Base-by-base conservation (phyloP, 2,113 vertebrate species). In the Microcebus jonahi region DNA sequence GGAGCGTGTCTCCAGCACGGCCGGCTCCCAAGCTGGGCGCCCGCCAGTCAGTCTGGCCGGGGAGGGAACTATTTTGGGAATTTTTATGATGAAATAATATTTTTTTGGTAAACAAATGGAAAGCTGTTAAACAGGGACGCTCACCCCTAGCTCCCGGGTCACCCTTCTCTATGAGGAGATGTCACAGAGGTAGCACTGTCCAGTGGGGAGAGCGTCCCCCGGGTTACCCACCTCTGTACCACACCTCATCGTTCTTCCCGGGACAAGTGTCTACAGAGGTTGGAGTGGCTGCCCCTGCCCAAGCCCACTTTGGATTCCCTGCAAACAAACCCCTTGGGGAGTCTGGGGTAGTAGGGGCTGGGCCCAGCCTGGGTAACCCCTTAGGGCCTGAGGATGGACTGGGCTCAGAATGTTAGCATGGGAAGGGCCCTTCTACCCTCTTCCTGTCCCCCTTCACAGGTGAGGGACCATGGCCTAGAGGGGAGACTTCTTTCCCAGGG, bases 61-160 rank as follows among this genome's bases (percentile, higher is more conserved):
- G 98, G 95, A 68, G 39, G 5, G 88, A 98, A 98, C 98, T 99
- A 99, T 99, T 99, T 99, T 99, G 98, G 98, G 99, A 98, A 98
- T 98, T 99, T 99, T 99, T 98, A 99, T 98, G 98, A 97, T 99
- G 98, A 98, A 99, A 98, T 98, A 98, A 98, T 99, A 98, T 99
- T 99, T 99, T 99, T 99, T 98, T 0, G 98, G 98, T 99, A 99
- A 99, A 99, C 98, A 99, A 98, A 98, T 5, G 97, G 98, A 99
- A 98, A 98, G 98, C 98, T 98, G 98, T 99, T 98, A 98, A 98
- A 98, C 98, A 97, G 98, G 92, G 98, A 98, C 93, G 97, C 98
- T 98, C 98, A 98, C 98, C 98, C 97, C 73, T 65, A 97, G 97
- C 97, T 98, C 97, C 97, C 1, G 25, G 98, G 98, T 98, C 98